Base-by-base conservation (phyloP, 2,888 invertebrate genomes). In the Boloria euphrosyne region DNA sequence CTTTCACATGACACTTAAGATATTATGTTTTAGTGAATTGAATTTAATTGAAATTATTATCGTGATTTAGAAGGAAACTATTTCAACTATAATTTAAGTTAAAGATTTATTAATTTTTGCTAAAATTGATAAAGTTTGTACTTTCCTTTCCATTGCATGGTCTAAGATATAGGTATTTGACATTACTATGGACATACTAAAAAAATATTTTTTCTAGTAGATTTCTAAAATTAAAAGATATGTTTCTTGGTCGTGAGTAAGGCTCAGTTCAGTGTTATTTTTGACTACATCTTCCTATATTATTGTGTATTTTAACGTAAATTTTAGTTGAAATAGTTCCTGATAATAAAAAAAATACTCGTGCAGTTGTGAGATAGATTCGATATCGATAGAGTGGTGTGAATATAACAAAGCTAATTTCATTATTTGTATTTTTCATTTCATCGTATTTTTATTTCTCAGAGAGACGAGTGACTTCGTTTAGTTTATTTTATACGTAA, bases 351-450 rank as follows among this genome's bases (percentile, higher is more conserved):
- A 65, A 59, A 66, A 74, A 71, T 72, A 74, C 73, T 72, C 72
- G 55, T 71, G 66, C 68, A 62, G 72, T 74, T 76, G 71, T 71
- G 75, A 73, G 64, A 43, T 55, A 52, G 46, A 46, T 60, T 62
- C 46, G 49, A 62, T 65, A 65, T 62, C 46, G 49, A 62, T 65
- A 67, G 59, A 62, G 57, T 65, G 72, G 54, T 66, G 62, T 66
- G 62, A 49, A 57, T 57, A 57, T 57, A 57, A 60, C 52, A 53
- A 62, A 59, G 44, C 54, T 66, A 55, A 38, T 62, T 43, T 18
- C 38, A 43, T 53, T 53, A 46, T 27, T 13, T 46, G 46, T 46
- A 46, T 57, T 38, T 38, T 57, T 57, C 22, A 57, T 46, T 57
- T 46, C 22, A 55, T 44, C n/a, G 22, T 57, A 44, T 46, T 57